Base-by-base conservation (phyloP, 2,888 invertebrate genomes). In the Cheilosia grossa region DNA sequence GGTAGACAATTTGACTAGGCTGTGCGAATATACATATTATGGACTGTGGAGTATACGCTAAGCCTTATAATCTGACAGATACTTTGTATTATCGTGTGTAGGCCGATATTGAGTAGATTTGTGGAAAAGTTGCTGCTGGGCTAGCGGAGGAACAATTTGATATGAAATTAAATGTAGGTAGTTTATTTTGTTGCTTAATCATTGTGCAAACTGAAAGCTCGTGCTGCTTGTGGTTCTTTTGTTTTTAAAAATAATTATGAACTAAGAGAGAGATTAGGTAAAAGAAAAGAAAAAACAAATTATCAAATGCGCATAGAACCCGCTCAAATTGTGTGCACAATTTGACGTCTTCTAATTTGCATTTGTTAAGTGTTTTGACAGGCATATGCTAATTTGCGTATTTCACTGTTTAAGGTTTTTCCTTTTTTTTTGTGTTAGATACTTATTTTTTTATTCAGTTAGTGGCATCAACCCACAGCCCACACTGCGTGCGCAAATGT, bases 331-430 rank as follows among this genome's bases (percentile, higher is more conserved):
- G 66, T 56, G 61, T 51, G 58, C 27, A 79, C 61, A 67, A 66
- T 70, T 75, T 49, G 47, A 69, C 69, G 69, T 72, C 40, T 67
- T 74, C 47, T 66, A 66, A 85, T 81, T 85, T 85, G 75, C 85
- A 85, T 85, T 64, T 81, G 74, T 49, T 75, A 85, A 80, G 81
- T 85, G 81, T 85, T 85, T 85, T 75, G 81, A 85, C 83, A 83
- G 69, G 69, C 83, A 69, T 75, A 80, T 83, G 83, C 64, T 83
- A 80, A 80, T 70, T 70, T 17, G 49, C 27, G 56, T 70, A 51
- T 63, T 64, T 67, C 61, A 53, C 44, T 61, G 7, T 21, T 51
- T 27, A 37, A 3, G 3, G 6, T 30, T 56, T 58, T 69, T n/a
- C n/a, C 47, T 49, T 58, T 49, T 37, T 37, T 19, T 37, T 19